These are phyloP conservation scores for Mesoligia furuncula DNA, from an alignment of 2,888 invertebrate species.

Conservation along the genomic window DNA sequence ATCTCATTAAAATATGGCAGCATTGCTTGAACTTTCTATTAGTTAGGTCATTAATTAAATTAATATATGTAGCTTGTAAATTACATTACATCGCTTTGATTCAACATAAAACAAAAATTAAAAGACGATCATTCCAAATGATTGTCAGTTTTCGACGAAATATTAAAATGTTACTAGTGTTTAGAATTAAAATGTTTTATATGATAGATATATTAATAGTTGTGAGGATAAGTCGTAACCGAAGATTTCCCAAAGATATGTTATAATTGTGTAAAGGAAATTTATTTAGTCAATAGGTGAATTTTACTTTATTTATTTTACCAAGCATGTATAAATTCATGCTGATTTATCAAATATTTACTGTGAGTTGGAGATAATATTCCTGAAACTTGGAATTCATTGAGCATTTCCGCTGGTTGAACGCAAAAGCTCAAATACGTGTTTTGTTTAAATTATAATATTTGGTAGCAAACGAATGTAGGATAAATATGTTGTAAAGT, in stretches of 20 bases:
- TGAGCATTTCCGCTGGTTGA: constrained; percentile 17
- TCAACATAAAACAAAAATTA: constrained; percentile 46
- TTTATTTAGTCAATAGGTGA: constrained; percentile 48
- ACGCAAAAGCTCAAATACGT: constrained; percentile 33
- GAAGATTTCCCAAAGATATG: constrained; percentile 68
- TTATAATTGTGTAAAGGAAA: constrained; percentile 53
- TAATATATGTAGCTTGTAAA: constrained; percentile 36
- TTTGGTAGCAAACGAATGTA: constrained; percentile 51
- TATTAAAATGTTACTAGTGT: constrained; percentile 65
- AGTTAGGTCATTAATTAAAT: constrained; percentile 43
- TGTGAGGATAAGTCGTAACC: constrained; percentile 54
- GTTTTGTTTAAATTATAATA: constrained; percentile 35
- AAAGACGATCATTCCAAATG: constrained; percentile 68
- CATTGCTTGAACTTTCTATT: constrained; percentile 49
- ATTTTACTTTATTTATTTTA: constrained; percentile 43
- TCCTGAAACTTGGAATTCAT: constrained; percentile 9
- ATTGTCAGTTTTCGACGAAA: constrained; percentile 65
- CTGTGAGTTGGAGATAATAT: not conserved
- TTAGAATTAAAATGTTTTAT: constrained; percentile 69
- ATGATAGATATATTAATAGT: constrained; percentile 62
- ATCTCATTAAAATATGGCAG: constrained; percentile 61
- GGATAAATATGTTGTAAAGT: constrained; percentile 46
- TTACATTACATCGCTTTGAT: constrained; percentile 55
- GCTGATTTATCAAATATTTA: constrained; percentile 13
- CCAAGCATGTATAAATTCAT: constrained; percentile 4